Percentiles rank a stretch among this genome's conserved stretches.
phyloP scores from a whole-genome alignment of 2,113 vertebrate species.

The Etia nguti region DNA sequence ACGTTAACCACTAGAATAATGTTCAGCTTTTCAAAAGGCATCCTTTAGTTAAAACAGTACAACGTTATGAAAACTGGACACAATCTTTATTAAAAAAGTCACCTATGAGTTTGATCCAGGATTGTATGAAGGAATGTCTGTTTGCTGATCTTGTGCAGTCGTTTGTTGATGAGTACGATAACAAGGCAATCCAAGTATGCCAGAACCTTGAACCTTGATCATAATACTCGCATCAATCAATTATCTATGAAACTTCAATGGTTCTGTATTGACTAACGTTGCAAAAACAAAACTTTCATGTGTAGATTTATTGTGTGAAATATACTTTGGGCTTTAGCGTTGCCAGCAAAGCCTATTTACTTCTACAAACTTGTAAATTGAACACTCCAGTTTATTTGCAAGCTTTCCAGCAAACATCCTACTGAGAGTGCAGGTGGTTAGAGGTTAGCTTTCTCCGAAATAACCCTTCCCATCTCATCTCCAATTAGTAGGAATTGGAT shows the following conservation, averaged over 20 bases:
- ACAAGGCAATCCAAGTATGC: neutral
- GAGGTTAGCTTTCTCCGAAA: neutral
- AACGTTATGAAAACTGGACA: neutral
- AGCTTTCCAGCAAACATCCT: neutral
- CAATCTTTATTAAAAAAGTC: neutral
- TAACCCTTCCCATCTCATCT: neutral
- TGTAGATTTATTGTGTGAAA: neutral
- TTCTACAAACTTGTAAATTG: neutral
- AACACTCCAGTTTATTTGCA: neutral
- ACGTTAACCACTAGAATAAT: neutral
- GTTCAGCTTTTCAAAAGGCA: neutral
- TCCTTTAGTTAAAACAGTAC: neutral
- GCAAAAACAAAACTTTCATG: neutral
- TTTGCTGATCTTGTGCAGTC: neutral
- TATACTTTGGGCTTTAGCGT: neutral
- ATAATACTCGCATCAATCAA: neutral
- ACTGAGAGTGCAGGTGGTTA: neutral
- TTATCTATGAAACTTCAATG: neutral
- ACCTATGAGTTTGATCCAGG: neutral
- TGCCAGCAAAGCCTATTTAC: neutral
- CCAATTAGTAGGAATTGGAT: constrained; percentile 4
- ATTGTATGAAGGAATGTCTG: neutral
- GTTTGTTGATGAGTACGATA: neutral
- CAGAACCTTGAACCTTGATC: neutral
- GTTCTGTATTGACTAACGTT: neutral